A percentile compares a stretch with the other conserved stretches of the same genome.
Conservation (phyloP, 2,113 vertebrate species). For the Lucifuga dentata region DNA sequence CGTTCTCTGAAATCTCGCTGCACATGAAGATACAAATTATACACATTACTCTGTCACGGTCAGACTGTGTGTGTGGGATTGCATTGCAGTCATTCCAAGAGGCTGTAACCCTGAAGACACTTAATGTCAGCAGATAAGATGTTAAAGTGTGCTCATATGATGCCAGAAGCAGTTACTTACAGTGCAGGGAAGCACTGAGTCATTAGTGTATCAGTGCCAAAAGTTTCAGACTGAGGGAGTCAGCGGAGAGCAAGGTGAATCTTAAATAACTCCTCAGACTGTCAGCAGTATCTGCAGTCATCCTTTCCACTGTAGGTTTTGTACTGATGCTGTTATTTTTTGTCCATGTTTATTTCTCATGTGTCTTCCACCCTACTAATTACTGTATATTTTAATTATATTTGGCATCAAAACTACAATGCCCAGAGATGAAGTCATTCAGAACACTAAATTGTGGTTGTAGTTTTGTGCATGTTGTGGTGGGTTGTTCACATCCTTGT, state of each 20-base stretch:
- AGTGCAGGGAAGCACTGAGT: constrained; percentile 34
- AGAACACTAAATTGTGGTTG: not conserved
- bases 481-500: too few species aligned
- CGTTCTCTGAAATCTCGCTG: constrained; percentile 16
- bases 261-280: not conserved
- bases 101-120: constrained; percentile 14
- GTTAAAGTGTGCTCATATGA: not conserved
- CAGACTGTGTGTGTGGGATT: not conserved
- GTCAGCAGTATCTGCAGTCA: not conserved
- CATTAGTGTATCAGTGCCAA: constrained; percentile 26
- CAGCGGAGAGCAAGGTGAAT: not conserved
- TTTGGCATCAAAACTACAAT: too few species aligned
- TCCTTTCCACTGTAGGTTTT: not conserved
- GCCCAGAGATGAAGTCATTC: constrained; percentile 12
- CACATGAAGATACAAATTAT: constrained; percentile 19
- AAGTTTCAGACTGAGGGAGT: constrained; percentile 10
- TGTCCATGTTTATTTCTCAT: not conserved
- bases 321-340: not conserved
- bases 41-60: constrained; percentile 9
- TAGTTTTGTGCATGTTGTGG: constrained; percentile 10
- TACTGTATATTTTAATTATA: too few species aligned
- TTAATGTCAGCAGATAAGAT: constrained; percentile 43
- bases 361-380: not conserved
- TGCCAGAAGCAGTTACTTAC: constrained; percentile 2
- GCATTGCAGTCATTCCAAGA: constrained; percentile 40